Evolutionary conservation across 2,113 vertebrate genomes (phyloP), one percentile per base, ranked within the genome.

Genomic region (Helogale parvula): DNA sequence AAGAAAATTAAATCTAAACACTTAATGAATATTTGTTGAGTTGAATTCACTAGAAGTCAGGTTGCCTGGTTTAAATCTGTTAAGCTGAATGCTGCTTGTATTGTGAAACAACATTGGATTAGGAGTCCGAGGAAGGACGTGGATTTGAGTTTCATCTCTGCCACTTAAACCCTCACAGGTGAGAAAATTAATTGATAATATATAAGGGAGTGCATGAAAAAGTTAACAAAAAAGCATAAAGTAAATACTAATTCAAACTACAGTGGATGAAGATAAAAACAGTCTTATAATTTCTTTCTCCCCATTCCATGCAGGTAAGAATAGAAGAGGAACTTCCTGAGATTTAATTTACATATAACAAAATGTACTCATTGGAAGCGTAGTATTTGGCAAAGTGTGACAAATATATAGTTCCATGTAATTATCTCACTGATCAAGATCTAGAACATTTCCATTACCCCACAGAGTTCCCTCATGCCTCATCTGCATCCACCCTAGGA

Each of bases 1-100:
- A 47, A 88, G 74, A 80, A 96, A 68, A 92, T 92, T 76, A 80
- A 90, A 76, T 54, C 54, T 87, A 83, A 82, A 86, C 45, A 57
- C 66, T 91, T 82, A 52, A 0, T 57, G 50, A 69, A 52, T 93
- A 76, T 80, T 94, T 52, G 52, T 82, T 92, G 79, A 90, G 31
- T 80, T 94, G 85, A 90, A 84, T 74, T 57, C 45, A 90, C 76
- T 50, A 23, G 45, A 45, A 95, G 52, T 54, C 72, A 8, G 54
- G 27, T 86, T 79, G 72, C 85, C 74, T n/a, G 85, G 77, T 50
- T 84, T 77, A 54, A 87, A 63, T 79, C 60, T 76, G 38, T 85
- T 85, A 76, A 33, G 25, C 50, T 52, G 80, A 84, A 71, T 50
- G 86, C 90, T 21, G 14, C 35, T 50, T 52, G 52, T 65, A 3